Conservation (phyloP, 92 coral and sea anemone species). For the Montipora capitata region DNA sequence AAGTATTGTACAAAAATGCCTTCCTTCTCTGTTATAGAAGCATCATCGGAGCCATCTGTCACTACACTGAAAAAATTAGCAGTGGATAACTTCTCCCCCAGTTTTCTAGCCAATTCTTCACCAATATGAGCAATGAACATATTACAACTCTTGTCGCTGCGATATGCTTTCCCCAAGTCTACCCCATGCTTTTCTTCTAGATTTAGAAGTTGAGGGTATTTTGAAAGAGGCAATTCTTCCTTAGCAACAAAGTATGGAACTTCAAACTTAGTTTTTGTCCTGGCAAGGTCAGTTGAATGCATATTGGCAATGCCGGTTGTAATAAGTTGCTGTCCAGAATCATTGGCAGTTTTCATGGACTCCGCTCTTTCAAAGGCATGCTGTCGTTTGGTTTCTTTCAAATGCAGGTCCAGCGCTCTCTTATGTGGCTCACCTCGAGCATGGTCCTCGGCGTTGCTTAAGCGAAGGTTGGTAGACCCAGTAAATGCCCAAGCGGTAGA, state of each 20-base stretch:
- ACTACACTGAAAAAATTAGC: constrained; percentile 69
- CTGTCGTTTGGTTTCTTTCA: constrained; percentile 34
- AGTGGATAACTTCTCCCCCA: constrained; percentile 51
- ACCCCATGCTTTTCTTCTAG: constrained; percentile 75
- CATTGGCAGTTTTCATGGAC: constrained; percentile 37
- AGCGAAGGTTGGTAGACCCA: not conserved
- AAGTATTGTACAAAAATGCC: constrained; percentile 74
- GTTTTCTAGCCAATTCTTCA: constrained; percentile 52
- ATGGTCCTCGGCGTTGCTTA: constrained; percentile 80
- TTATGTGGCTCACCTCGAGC: constrained; percentile 84
- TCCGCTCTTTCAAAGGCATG: constrained; percentile 74
- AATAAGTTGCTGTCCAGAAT: constrained; percentile 47
- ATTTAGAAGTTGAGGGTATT: constrained; percentile 39
- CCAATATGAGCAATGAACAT: constrained; percentile 48
- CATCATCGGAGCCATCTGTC: constrained; percentile 65
- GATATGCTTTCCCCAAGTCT: constrained; percentile 77
- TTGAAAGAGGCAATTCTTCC: constrained; percentile 57
- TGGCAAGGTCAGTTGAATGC: constrained; percentile 18
- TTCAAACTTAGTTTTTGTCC: constrained; percentile 34
- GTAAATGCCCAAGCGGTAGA: too few species aligned
- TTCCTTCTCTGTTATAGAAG: constrained; percentile 67
- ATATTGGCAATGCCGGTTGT: constrained; percentile 45
- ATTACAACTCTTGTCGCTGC: constrained; percentile 68
- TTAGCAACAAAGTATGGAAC: constrained; percentile 60
- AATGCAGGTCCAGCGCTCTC: constrained; percentile 74